phyloP scores from a whole-genome alignment of 2,888 invertebrate genomes.

The Globia sparganii region DNA sequence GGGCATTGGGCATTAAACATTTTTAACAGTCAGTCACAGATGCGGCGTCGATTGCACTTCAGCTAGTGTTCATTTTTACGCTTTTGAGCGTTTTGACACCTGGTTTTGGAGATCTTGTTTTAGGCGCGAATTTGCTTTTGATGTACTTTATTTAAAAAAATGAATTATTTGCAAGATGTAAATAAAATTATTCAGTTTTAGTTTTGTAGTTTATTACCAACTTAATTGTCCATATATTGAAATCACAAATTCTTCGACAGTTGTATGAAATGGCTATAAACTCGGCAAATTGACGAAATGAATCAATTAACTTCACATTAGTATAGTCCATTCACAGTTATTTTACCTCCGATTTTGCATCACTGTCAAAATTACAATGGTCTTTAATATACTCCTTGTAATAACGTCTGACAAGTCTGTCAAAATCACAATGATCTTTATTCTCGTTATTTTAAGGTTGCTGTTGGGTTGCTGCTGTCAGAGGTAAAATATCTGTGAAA shows the following conservation, averaged over 20 bases:
- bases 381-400: too few species aligned
- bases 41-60: slow-evolving; percentile 39
- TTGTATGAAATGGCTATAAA: background rate
- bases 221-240: background rate
- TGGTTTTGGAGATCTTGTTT: background rate
- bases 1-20: slow-evolving; percentile 53
- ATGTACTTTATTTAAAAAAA: background rate
- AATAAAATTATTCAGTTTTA: background rate
- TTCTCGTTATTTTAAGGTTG: too few species aligned
- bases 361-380: too few species aligned
- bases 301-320: background rate
- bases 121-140: too few species aligned
- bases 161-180: background rate
- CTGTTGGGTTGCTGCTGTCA: too few species aligned
- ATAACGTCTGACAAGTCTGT: too few species aligned
- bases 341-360: too few species aligned
- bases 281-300: background rate
- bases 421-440: too few species aligned
- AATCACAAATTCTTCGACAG: background rate
- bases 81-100: slow-evolving; percentile 8
- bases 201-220: too few species aligned
- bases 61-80: slow-evolving; percentile 5
- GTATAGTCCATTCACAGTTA: too few species aligned
- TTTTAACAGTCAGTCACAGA: slow-evolving; percentile 62
- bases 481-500: too few species aligned